Evolutionary conservation across 2,797 vertebrate genomes (phyloP), one percentile per base, ranked within the genome.

Genomic region (Loriculus beryllinus): DNA sequence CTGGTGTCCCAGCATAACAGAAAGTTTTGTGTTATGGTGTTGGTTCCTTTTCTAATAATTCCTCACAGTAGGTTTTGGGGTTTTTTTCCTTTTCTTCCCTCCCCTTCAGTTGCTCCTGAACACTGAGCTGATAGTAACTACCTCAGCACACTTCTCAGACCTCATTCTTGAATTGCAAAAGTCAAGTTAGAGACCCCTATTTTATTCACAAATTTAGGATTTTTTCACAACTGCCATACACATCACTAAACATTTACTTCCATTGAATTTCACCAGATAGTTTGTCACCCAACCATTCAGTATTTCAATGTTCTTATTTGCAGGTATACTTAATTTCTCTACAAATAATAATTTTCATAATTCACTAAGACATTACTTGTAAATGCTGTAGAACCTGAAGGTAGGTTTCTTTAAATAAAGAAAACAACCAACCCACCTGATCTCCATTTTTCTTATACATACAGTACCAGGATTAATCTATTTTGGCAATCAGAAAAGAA

Each of bases 391-490:
- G 26, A 92, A 85, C 5, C 0, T 23, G 0, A 76, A 35, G 6
- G 22, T 57, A 22, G 33, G 21, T 33, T 40, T 37, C 22, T 31
- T 6, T 19, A 14, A 64, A 79, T 35, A 29, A 3, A 25, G 37
- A 33, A 17, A 1, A 0, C 62, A 39, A 39, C 8, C 39, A 40
- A 10, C 7, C 6, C 23, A 25, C 29, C 42, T 7, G 4, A 57
- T 62, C 12, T 22, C 4, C 7, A 49, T 82, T 82, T 57, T 54
- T 65, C 15, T 37, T 37, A 12, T 14, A 31, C 12, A 37, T 35
- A 43, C 5, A 37, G 19, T 39, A 54, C 14, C 62, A 75, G 3
- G 29, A 65, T 49, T 76, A 35, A 59, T 17, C n/a, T 54, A 6
- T 7, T 62, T 31, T 37, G 18, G 47, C 31, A 79, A 60, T 14